phyloP scores from a whole-genome alignment of 2,888 invertebrate species.

The Micropterix aruncella region DNA sequence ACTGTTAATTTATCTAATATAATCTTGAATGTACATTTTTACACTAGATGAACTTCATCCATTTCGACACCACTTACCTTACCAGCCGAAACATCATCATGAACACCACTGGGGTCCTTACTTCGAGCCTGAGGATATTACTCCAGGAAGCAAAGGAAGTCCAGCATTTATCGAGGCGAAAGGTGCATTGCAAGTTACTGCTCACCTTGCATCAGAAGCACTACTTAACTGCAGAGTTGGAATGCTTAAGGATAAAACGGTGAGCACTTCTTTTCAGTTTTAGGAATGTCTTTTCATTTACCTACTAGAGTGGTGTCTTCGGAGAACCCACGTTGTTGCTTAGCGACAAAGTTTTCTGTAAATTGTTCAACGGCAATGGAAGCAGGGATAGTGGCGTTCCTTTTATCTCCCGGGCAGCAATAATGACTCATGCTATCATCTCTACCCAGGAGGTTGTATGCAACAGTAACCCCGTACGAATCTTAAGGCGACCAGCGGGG shows the following conservation, averaged over 20 bases:
- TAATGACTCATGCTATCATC: too few relatives aligned
- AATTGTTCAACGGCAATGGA: too few relatives aligned
- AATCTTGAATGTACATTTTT: too few relatives aligned
- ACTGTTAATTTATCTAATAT: too few relatives aligned
- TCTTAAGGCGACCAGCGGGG: too few relatives aligned
- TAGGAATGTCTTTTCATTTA: too few relatives aligned
- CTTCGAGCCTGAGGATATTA: conserved; percentile 43
- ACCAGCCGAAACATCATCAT: conserved; percentile 47
- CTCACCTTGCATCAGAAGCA: conserved; percentile 50
- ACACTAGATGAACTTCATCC: conserved; percentile 30
- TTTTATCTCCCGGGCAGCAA: too few relatives aligned
- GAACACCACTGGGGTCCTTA: conserved; percentile 61
- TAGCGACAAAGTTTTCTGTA: too few relatives aligned
- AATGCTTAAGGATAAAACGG: conserved; percentile 57
- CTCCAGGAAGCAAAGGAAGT: conserved; percentile 26
- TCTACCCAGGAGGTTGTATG: too few relatives aligned
- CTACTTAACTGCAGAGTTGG: conserved; percentile 52
- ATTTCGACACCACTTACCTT: conserved; percentile 26
- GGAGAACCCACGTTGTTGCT: not conserved
- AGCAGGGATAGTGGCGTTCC: too few relatives aligned
- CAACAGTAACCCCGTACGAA: too few relatives aligned
- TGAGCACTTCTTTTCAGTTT: conserved; percentile 18
- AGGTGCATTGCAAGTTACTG: conserved; percentile 38
- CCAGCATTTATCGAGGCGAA: not conserved
- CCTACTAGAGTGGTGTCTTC: not conserved